These are phyloP conservation scores for Drosophila ficusphila DNA, from an alignment of 1,140 invertebrate species.

Conservation along the genomic window DNA sequence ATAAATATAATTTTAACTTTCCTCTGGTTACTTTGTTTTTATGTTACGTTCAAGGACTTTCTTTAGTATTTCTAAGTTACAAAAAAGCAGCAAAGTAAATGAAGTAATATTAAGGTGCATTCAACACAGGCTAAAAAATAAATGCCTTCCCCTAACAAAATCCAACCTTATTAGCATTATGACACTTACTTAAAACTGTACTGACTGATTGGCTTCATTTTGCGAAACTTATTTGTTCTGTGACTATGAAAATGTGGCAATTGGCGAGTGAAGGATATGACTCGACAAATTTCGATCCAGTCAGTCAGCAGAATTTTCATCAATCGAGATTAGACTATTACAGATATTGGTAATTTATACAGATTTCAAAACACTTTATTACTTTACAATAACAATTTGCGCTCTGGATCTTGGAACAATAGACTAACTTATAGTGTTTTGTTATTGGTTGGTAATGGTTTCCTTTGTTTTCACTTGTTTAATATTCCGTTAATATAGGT, in stretches of 20 bases:
- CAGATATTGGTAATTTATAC: not conserved
- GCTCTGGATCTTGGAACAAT: slow-evolving; percentile 70
- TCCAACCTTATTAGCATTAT: slow-evolving; percentile 1
- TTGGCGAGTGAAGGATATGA: not conserved
- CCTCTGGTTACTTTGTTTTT: slow-evolving; percentile 39
- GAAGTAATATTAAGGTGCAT: slow-evolving; percentile 37
- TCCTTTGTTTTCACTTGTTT: slow-evolving; percentile 24
- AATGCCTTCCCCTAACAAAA: slow-evolving; percentile 58
- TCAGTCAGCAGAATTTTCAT: not conserved
- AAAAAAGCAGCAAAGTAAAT: slow-evolving; percentile 16
- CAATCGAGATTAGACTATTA: slow-evolving; percentile 2
- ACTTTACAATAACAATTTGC: slow-evolving; percentile 73
- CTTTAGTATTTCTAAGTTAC: slow-evolving; percentile 13
- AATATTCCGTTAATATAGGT: slow-evolving; percentile 43
- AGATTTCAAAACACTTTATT: slow-evolving; percentile 39
- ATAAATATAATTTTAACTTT: slow-evolving; percentile 65
- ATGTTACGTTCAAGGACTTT: slow-evolving; percentile 48
- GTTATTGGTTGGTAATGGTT: slow-evolving; percentile 26
- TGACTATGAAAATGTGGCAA: not conserved
- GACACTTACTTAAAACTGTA: slow-evolving; percentile 1
- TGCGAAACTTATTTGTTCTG: not conserved
- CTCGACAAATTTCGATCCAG: not conserved
- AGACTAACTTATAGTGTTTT: slow-evolving; percentile 48
- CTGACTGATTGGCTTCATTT: not conserved
- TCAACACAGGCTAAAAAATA: slow-evolving; percentile 63